A percentile compares a stretch with the other conserved stretches of the same genome.
phyloP scores from a whole-genome alignment of 2,888 invertebrate species.

The Sarcophaga caerulescens region DNA sequence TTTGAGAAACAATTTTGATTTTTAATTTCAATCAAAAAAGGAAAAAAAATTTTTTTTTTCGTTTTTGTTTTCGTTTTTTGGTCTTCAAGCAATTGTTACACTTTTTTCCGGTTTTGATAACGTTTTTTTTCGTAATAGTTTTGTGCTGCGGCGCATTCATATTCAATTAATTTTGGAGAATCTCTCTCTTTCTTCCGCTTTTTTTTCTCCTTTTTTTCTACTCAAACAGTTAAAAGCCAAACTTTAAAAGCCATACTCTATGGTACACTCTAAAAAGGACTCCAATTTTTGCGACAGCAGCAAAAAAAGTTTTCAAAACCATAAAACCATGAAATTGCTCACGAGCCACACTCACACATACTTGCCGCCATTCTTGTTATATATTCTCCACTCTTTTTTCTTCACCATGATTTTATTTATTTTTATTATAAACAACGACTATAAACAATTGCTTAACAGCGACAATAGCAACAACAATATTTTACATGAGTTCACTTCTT shows the following conservation, averaged over 20 bases:
- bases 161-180: constrained; percentile 54
- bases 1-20: constrained; percentile 41
- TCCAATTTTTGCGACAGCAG: not conserved
- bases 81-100: constrained; percentile 63
- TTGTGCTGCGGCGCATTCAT: constrained; percentile 7
- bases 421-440: constrained; percentile 34
- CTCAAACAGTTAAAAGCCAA: not conserved
- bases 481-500: constrained; percentile 42
- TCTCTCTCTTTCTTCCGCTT: not conserved
- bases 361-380: constrained; percentile 16
- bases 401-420: not conserved
- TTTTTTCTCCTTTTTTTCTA: not conserved
- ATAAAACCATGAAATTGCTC: constrained; percentile 71
- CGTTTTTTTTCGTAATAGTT: not conserved
- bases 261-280: not conserved
- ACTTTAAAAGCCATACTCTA: not conserved
- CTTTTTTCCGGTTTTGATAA: constrained; percentile 59
- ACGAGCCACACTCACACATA: constrained; percentile 53
- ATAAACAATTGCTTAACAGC: constrained; percentile 27
- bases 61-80: not conserved
- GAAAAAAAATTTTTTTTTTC: too few species aligned
- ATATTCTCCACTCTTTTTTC: constrained; percentile 1
- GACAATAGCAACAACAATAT: constrained; percentile 14
- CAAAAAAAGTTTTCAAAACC: constrained; percentile 50
- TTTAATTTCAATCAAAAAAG: constrained; percentile 9